These are phyloP conservation scores for Heptranchias perlo DNA, from an alignment of 2,113 vertebrate species.

Conservation along the genomic window DNA sequence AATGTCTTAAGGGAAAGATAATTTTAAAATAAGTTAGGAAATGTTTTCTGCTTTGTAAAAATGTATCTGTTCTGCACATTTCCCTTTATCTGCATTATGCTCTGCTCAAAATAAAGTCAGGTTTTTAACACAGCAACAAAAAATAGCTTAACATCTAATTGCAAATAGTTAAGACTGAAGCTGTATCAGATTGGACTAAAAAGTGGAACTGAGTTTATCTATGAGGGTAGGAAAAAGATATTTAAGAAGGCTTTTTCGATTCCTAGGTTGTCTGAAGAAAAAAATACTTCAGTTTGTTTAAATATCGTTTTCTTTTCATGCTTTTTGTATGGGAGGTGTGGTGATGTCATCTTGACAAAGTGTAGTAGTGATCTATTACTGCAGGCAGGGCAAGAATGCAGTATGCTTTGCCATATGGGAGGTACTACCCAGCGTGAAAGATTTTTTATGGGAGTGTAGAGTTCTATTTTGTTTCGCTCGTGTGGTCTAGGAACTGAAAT, in stretches of 20 bases:
- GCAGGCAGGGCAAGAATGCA: background rate
- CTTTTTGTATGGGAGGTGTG: background rate
- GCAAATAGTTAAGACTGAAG: background rate
- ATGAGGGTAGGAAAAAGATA: background rate
- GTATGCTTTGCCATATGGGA: background rate
- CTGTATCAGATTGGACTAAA: background rate
- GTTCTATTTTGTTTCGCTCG: background rate
- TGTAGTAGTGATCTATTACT: background rate
- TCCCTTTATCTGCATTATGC: background rate
- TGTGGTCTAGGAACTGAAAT: background rate
- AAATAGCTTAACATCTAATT: background rate
- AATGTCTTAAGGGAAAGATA: background rate
- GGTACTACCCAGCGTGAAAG: background rate
- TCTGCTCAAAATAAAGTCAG: background rate
- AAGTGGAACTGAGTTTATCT: background rate
- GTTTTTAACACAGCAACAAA: background rate
- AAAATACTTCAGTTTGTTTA: background rate
- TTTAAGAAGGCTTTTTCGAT: background rate
- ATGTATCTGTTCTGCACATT: background rate
- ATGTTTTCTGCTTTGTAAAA: background rate
- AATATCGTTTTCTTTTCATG: background rate
- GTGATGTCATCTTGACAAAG: background rate
- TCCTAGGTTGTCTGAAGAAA: background rate
- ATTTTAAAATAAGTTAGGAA: background rate
- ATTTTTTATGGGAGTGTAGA: background rate